These are phyloP conservation scores for Gouania willdenowi DNA, from an alignment of 2,797 vertebrate species.

Conservation along the genomic window DNA sequence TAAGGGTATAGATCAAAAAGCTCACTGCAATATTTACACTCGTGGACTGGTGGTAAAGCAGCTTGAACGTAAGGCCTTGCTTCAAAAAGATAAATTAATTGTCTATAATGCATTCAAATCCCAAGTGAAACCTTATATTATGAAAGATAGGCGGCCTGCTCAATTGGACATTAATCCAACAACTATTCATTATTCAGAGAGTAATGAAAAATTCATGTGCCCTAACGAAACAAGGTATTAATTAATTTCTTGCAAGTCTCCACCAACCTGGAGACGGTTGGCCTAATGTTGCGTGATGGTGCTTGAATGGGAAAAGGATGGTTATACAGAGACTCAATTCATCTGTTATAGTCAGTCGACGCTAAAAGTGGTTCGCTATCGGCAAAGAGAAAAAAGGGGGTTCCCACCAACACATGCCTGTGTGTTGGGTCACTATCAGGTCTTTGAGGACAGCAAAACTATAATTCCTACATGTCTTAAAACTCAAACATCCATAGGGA, in stretches of 20 bases:
- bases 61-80: constrained; percentile 54
- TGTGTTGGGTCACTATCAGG: constrained; percentile 20
- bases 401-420: constrained; percentile 32
- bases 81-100: constrained; percentile 70
- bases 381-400: constrained; percentile 31
- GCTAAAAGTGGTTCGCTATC: constrained; percentile 42
- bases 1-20: constrained; percentile 50
- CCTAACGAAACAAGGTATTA: constrained; percentile 74
- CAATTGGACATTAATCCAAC: constrained; percentile 74
- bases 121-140: constrained; percentile 55
- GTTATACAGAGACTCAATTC: constrained; percentile 43
- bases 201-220: constrained; percentile 75
- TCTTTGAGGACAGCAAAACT: constrained; percentile 12
- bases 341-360: constrained; percentile 42
- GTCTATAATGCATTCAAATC: constrained; percentile 65
- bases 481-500: constrained; percentile 18
- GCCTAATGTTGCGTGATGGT: constrained; percentile 65
- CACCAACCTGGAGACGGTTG: constrained; percentile 59
- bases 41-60: constrained; percentile 42
- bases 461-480: constrained; percentile 24
- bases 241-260: constrained; percentile 71
- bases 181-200: constrained; percentile 74
- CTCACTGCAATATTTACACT: constrained; percentile 55
- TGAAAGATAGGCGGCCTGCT: constrained; percentile 69
- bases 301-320: constrained; percentile 53